These are phyloP conservation scores for Cheilosia grossa DNA, from an alignment of 2,888 invertebrate genomes.

Conservation along the genomic window DNA sequence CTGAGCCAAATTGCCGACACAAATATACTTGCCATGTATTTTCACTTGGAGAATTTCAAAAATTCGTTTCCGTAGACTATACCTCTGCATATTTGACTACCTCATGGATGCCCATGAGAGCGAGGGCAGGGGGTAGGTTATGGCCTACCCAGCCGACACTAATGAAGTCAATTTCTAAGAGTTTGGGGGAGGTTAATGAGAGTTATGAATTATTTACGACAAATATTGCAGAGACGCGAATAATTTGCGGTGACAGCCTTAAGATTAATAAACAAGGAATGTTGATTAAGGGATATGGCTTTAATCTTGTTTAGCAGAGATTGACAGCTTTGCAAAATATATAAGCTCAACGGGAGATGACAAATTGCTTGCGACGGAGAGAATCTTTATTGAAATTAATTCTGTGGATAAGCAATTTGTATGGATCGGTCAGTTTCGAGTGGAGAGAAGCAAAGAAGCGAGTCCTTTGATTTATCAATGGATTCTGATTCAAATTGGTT, in stretches of 20 bases:
- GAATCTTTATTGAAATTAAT: too few species aligned
- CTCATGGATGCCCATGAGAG: neutral
- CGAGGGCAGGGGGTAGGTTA: neutral
- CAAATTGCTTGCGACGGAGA: neutral
- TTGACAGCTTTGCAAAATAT: conserved; percentile 29
- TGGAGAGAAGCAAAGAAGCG: too few species aligned
- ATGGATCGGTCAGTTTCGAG: too few species aligned
- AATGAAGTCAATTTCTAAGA: conserved; percentile 64
- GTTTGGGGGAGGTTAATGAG: conserved; percentile 43
- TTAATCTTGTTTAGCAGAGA: conserved; percentile 38
- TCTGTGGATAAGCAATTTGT: neutral
- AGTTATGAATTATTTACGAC: conserved; percentile 68
- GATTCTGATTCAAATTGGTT: too few species aligned
- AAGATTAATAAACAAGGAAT: conserved; percentile 60
- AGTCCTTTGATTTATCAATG: too few species aligned
- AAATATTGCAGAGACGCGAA: conserved; percentile 40
- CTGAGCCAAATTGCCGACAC: neutral
- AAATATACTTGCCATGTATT: conserved; percentile 1
- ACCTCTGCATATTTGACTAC: conserved; percentile 58
- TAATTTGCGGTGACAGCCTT: conserved; percentile 62
- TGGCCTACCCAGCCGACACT: conserved; percentile 37
- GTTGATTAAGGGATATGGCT: conserved; percentile 48
- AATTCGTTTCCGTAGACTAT: conserved; percentile 31
- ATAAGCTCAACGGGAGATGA: neutral
- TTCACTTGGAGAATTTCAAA: conserved; percentile 22